phyloP scores from a whole-genome alignment of 2,113 vertebrate species.

The Thunnus maccoyii region DNA sequence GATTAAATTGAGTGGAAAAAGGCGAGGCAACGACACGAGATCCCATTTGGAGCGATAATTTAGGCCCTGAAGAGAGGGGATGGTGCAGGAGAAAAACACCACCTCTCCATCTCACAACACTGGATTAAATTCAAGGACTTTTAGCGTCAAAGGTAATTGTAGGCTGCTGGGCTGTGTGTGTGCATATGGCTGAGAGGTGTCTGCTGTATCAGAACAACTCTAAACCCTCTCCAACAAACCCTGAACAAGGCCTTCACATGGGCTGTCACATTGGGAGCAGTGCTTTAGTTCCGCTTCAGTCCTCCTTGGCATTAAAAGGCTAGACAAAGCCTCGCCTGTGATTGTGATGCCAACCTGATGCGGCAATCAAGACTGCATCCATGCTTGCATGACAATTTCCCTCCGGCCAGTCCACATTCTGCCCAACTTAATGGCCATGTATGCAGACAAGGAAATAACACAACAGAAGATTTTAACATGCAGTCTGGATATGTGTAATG shows the following conservation, averaged over 20 bases:
- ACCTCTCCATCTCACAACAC: slow-evolving; percentile 84
- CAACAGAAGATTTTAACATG: slow-evolving; percentile 71
- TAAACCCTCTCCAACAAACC: slow-evolving; percentile 75
- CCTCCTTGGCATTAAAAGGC: slow-evolving; percentile 83
- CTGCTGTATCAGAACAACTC: slow-evolving; percentile 68
- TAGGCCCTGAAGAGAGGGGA: slow-evolving; percentile 82
- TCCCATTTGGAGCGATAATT: slow-evolving; percentile 89
- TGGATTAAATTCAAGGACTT: slow-evolving; percentile 86
- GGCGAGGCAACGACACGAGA: slow-evolving; percentile 84
- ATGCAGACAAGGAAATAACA: slow-evolving; percentile 85
- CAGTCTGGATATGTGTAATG: slow-evolving; percentile 67
- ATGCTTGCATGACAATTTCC: slow-evolving; percentile 78
- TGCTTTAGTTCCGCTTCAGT: slow-evolving; percentile 81
- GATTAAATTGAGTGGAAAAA: slow-evolving; percentile 90
- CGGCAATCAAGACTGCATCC: slow-evolving; percentile 77
- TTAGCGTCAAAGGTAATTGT: slow-evolving; percentile 88
- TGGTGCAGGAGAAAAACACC: slow-evolving; percentile 75
- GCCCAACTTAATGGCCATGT: slow-evolving; percentile 80
- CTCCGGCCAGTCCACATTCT: slow-evolving; percentile 76
- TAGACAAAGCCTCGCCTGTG: slow-evolving; percentile 76
- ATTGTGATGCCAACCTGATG: slow-evolving; percentile 84
- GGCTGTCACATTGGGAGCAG: slow-evolving; percentile 81
- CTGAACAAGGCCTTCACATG: slow-evolving; percentile 74
- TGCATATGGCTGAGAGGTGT: slow-evolving; percentile 77
- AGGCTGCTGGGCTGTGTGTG: slow-evolving; percentile 79